These are phyloP conservation scores for Agrilus mali DNA, from an alignment of 2,888 invertebrate species.

Conservation along the genomic window DNA sequence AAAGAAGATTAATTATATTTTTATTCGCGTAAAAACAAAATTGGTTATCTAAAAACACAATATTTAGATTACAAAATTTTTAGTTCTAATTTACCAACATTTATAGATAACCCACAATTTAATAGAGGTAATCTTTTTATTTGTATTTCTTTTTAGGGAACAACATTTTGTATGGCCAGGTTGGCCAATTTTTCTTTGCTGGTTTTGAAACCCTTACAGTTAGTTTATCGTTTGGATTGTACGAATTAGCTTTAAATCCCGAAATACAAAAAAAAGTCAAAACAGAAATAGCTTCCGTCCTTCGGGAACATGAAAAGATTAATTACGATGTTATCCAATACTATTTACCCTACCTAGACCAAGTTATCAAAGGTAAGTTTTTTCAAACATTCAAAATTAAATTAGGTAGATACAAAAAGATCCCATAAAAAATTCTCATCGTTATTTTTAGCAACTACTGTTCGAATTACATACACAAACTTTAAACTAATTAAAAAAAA, in stretches of 20 bases:
- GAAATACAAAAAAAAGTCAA: conserved; percentile 31
- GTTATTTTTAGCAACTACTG: too few species aligned
- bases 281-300: conserved; percentile 24
- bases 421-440: too few species aligned
- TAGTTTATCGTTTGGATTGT: conserved; percentile 26
- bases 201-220: conserved; percentile 35
- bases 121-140: too few species aligned
- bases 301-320: conserved; percentile 14
- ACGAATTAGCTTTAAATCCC: conserved; percentile 28
- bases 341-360: conserved; percentile 4
- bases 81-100: background rate
- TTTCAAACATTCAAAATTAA: background rate
- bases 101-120: background rate
- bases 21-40: too few species aligned
- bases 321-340: conserved; percentile 5
- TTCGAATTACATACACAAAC: too few species aligned
- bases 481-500: too few species aligned
- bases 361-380: conserved; percentile 4
- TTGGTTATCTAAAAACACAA: too few species aligned
- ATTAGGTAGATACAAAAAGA: too few species aligned
- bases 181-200: conserved; percentile 32
- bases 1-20: too few species aligned
- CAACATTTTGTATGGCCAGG: conserved; percentile 18
- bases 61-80: too few species aligned
- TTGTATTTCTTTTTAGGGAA: background rate